Conservation (phyloP, 2,797 vertebrate genomes). For the Poeciliopsis gracilis region DNA sequence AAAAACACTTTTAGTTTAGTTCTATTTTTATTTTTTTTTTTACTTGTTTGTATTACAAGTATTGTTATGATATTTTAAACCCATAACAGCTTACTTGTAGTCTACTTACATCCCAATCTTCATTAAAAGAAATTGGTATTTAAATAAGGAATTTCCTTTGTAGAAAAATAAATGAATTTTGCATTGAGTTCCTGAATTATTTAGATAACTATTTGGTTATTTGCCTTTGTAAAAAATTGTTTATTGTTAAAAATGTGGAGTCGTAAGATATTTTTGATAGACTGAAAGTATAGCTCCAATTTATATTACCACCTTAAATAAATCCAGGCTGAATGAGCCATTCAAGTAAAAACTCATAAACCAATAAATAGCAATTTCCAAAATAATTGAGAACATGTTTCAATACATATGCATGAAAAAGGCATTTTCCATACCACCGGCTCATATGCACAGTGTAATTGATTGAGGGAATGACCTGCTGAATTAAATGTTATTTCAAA, state of each 20-base stretch:
- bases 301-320: conserved; percentile 75
- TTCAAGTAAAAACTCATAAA: conserved; percentile 88
- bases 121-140: not conserved
- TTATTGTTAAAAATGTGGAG: not conserved
- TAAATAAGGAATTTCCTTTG: not conserved
- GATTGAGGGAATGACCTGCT: conserved; percentile 99
- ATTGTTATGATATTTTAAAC: not conserved
- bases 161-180: not conserved
- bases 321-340: conserved; percentile 80
- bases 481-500: conserved; percentile 99
- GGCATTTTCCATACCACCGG: conserved; percentile 91
- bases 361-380: conserved; percentile 98
- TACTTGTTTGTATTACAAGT: not conserved
- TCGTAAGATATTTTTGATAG: not conserved
- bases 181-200: not conserved
- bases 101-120: not conserved
- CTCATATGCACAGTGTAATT: conserved; percentile 95
- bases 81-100: not conserved
- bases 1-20: no score
- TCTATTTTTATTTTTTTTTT: not conserved
- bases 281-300: conserved; percentile 11
- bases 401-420: conserved; percentile 99
- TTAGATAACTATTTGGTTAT: not conserved
- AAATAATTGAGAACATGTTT: conserved; percentile 99
- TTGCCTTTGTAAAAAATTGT: not conserved